Base-by-base conservation (phyloP, 1,140 invertebrate species). In the Drosophila bocqueti region DNA sequence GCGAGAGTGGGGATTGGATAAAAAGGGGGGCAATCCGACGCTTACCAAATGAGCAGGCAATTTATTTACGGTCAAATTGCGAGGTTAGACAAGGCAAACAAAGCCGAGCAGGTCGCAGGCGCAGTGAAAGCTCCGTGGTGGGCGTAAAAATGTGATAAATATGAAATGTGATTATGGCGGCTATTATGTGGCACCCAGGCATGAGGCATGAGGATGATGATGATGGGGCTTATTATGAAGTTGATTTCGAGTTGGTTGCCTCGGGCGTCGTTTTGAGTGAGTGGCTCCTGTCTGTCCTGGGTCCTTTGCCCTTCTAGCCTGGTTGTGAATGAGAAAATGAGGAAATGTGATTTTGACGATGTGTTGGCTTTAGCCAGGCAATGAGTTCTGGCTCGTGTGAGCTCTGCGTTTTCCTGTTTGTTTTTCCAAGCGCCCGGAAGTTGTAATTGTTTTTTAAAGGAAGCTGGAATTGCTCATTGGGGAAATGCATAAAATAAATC, bases 101-200 rank as follows among this genome's bases (percentile, higher is more conserved):
- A 84, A 81, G 84, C 72, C 63, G 66, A 58, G 57, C 78, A 71
- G 72, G 62, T 65, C 47, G 60, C 62, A 60, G 67, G 63, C 58
- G 69, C 49, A 76, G 36, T 72, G 69, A 50, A 11, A 61, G 36
- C 47, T 63, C 36, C 57, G 50, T 67, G 81, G 85, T 90, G 85
- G 85, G 85, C 85, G 84, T 87, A 87, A 80, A 89, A 92, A 92
- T 92, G 90, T 92, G 90, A 92, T 92, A 92, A 92, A 92, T 90
- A 90, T 92, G 83, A 92, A 92, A 92, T 92, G 90, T 79, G 90
- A 92, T 92, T 92, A 92, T 92, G 85, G 81, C 85, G 58, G 79
- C 79, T 81, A 90, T 90, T 90, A 90, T 90, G 76, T 82, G 73
- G 75, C 71, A 68, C 75, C 63, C 57, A n/a, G 24, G 13, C 49